Evolutionary conservation across 2,888 invertebrate species (phyloP), one percentile per base, ranked within the genome.

Genomic region (Coleophora flavipennella): DNA sequence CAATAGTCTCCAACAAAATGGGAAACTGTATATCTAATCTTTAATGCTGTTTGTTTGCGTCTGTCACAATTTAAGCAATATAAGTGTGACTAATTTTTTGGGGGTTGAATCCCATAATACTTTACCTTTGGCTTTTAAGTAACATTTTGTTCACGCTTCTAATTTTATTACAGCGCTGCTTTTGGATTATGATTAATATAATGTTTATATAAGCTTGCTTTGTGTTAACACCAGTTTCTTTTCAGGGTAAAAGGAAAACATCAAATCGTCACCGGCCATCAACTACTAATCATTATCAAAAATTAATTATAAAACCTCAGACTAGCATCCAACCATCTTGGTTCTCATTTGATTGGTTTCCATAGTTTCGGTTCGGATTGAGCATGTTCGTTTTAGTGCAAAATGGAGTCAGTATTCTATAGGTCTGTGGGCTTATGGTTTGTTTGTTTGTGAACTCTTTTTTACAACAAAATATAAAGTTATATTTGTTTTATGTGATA

Each of bases 201-300:
- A 20, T 20, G 3, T 20, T 6, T 20, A 20, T 20, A 20, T 20
- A 3, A 20, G 20, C 6, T 20, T 20, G 20, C 20, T 20, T 20
- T 20, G 6, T 20, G 20, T 20, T 20, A 20, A 32, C 39, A 33
- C 13, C 31, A 9, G 11, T 38, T 43, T 53, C 44, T 67, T 75
- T 78, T 13, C 79, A 79, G 79, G 64, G 59, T 29, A 72, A 65
- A 66, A 51, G 58, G 62, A 71, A 59, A 58, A 55, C 52, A 26
- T 36, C 58, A 40, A 62, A 56, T 39, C 57, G 48, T 31, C 55
- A 47, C n/a, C 10, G 3, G 26, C 10, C 20, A 11, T 40, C 42
- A 29, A 32, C 46, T 33, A 44, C 51, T 48, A 51, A 54, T 47
- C 63, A 64, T 53, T 57, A 58, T 43, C 58, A 69, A 51, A 64